These are phyloP conservation scores for Siniperca knerii DNA, from an alignment of 2,113 vertebrate genomes.

Conservation along the genomic window DNA sequence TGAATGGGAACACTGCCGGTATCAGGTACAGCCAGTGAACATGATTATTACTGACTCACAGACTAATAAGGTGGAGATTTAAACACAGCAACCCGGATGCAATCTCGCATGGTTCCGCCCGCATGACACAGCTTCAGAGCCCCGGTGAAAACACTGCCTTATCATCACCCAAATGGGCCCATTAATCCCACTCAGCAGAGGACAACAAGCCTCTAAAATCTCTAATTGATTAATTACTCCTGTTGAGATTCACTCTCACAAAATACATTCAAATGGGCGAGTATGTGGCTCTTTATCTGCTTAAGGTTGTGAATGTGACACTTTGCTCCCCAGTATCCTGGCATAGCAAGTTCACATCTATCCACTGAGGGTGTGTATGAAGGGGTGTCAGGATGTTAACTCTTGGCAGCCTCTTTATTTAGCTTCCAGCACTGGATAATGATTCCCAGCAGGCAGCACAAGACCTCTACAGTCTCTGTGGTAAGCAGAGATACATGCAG, in stretches of 20 bases:
- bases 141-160: conserved; percentile 27
- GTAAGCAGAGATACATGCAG: background rate
- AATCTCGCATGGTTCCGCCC: conserved; percentile 15
- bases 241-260: conserved; percentile 28
- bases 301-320: background rate
- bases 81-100: conserved; percentile 16
- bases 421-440: conserved; percentile 33
- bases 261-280: conserved; percentile 37
- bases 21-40: conserved; percentile 55
- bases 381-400: conserved; percentile 11
- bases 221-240: conserved; percentile 68
- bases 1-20: conserved; percentile 44
- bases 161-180: conserved; percentile 53
- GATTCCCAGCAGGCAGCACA: conserved; percentile 39
- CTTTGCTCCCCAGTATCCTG: background rate
- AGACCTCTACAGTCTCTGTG: conserved; percentile 17
- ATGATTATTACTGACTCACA: conserved; percentile 45
- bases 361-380: conserved; percentile 6
- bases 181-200: conserved; percentile 63
- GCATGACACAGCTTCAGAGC: conserved; percentile 14
- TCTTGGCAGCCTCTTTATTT: background rate
- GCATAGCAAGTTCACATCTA: background rate
- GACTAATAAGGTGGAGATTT: conserved; percentile 46
- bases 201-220: conserved; percentile 54
- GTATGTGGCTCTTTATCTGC: conserved; percentile 9